Base-by-base conservation (phyloP, 2,797 vertebrate genomes). In the Odontamblyopus lacepedii region DNA sequence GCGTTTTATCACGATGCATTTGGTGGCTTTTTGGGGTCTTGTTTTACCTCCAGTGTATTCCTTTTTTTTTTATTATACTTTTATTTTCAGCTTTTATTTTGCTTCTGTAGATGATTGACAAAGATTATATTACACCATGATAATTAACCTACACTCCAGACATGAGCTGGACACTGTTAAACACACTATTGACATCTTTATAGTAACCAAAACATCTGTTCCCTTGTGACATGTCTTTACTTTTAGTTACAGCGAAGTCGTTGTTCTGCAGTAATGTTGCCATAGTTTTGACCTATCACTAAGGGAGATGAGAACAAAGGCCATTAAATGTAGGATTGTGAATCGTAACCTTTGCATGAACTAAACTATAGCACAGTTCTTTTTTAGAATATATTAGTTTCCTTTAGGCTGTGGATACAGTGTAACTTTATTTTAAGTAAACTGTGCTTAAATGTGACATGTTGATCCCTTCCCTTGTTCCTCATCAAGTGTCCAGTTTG, bases 361-460 rank as follows among this genome's bases (percentile, higher is more conserved):
- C 92, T 96, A 94, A 95, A 94, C 93, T 95, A 93, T 96, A 95
- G 94, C 96, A 95, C 97, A 97, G 95, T 93, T 96, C 92, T 94
- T 96, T 94, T 96, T 97, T 97, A 97, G 96, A 95, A 79, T 87
- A 86, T 94, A 93, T 94, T 93, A 93, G 90, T 98, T 98, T 94
- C 83, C 92, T 96, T 38, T 97, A 93, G 94, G 93, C 96, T 95
- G 94, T 97, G 95, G 96, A 96, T 94, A 93, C 95, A 94, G 93
- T 95, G 95, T 97, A 96, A 96, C 94, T 89, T 96, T 92, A 93
- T 91, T 92, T 91, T 91, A 94, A 97, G 96, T 95, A 94, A 95
- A 95, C 95, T 93, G 96, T 97, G 95, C 96, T 97, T 95, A 94
- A 48, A 96, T 96, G 95, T 98, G 96, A 94, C 93, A 96, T 95